Evolutionary conservation across 2,113 vertebrate genomes (phyloP).

Genomic region (Pterophyllum scalare): DNA sequence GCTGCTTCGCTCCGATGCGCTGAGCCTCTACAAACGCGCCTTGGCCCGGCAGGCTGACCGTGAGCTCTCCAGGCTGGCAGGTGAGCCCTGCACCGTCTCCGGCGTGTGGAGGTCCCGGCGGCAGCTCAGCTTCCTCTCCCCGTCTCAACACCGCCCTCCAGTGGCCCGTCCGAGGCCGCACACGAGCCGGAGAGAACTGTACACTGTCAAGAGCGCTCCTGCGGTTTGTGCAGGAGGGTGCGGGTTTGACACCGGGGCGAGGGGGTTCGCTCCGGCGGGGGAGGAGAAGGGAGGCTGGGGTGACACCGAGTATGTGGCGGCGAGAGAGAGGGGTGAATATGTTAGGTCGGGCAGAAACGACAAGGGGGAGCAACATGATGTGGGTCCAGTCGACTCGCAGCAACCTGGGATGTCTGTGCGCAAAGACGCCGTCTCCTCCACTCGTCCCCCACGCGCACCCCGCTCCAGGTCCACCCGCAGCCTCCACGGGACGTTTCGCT

Average conservation of each 20-base stretch:
- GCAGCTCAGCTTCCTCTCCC: constrained; percentile 64
- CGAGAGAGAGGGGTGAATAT: not conserved
- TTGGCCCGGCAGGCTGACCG: constrained; percentile 72
- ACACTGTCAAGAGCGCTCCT: constrained; percentile 28
- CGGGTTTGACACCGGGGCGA: constrained; percentile 46
- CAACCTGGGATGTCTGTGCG: not conserved
- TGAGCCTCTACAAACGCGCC: constrained; percentile 72
- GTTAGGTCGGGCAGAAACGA: not conserved
- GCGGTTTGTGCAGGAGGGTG: constrained; percentile 65
- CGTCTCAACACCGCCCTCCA: constrained; percentile 80
- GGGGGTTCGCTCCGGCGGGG: constrained; percentile 14
- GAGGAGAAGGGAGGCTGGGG: constrained; percentile 25
- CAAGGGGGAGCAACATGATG: not conserved
- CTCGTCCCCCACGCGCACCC: not conserved
- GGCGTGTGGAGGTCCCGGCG: constrained; percentile 63
- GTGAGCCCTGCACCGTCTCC: constrained; percentile 84
- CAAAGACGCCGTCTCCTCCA: not conserved
- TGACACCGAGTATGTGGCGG: not conserved
- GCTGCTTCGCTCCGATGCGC: constrained; percentile 73
- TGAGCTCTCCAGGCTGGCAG: constrained; percentile 64
- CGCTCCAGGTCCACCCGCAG: constrained; percentile 64
- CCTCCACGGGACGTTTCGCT: constrained; percentile 7
- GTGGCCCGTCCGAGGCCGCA: constrained; percentile 76
- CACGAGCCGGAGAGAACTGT: constrained; percentile 52
- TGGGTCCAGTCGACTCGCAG: not conserved